Evolutionary conservation across 1,140 invertebrate species (phyloP).

Genomic region (Danaus plexippus): DNA sequence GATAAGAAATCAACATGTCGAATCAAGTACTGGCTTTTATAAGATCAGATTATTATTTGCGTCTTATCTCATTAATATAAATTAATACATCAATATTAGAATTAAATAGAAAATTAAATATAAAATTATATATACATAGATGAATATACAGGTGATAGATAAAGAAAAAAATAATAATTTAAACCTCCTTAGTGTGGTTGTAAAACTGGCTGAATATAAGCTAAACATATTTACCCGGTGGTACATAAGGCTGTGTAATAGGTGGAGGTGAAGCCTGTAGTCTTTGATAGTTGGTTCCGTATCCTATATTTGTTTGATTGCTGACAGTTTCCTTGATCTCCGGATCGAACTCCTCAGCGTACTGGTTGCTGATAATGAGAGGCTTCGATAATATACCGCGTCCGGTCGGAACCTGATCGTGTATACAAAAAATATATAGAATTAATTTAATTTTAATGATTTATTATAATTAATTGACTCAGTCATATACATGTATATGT

Average conservation of each 20-base stretch:
- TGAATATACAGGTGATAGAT: too few relatives aligned
- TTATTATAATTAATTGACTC: too few relatives aligned
- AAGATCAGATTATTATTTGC: too few relatives aligned
- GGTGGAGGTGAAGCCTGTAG: conserved; percentile 51
- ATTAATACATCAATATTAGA: too few relatives aligned
- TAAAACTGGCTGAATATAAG: too few relatives aligned
- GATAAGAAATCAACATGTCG: too few relatives aligned
- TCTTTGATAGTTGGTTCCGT: conserved; percentile 26
- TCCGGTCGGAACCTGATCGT: conserved; percentile 47
- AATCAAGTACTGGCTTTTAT: too few relatives aligned
- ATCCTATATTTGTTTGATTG: conserved; percentile 10
- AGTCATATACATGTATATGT: not conserved
- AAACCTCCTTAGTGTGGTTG: too few relatives aligned
- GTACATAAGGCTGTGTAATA: conserved; percentile 49
- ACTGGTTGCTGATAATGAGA: conserved; percentile 66
- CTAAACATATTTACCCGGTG: conserved; percentile 42
- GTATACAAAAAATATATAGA: not conserved
- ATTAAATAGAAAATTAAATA: too few relatives aligned
- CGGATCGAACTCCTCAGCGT: conserved; percentile 61
- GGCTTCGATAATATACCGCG: conserved; percentile 50
- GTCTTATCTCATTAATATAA: too few relatives aligned
- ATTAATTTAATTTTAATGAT: not conserved
- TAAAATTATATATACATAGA: too few relatives aligned
- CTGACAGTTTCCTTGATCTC: conserved; percentile 44
- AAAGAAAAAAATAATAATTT: too few relatives aligned